phyloP scores from a whole-genome alignment of 2,797 vertebrate genomes.

The Gambelia wislizenii region DNA sequence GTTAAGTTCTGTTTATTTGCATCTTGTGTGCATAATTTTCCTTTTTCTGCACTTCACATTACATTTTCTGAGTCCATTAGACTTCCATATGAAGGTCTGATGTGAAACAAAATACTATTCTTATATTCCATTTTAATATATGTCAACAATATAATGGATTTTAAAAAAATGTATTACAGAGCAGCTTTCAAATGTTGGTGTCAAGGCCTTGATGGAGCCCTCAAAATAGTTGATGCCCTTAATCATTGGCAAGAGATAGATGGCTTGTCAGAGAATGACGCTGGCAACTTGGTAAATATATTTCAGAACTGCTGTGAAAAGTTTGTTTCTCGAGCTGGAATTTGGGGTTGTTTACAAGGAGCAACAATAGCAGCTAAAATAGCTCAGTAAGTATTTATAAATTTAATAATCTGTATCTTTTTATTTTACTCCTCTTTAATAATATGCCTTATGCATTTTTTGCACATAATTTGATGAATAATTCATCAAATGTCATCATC shows the following conservation, averaged over 20 bases:
- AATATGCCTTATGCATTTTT: neutral
- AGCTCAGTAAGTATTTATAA: slow-evolving; percentile 87
- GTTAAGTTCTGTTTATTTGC: neutral
- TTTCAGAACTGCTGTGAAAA: slow-evolving; percentile 80
- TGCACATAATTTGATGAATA: neutral
- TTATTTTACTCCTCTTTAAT: neutral
- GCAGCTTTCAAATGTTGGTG: slow-evolving; percentile 89
- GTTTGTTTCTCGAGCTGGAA: slow-evolving; percentile 85
- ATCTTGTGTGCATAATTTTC: neutral
- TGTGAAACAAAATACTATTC: slow-evolving; percentile 30
- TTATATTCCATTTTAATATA: slow-evolving; percentile 57
- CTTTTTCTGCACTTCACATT: neutral
- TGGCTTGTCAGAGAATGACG: slow-evolving; percentile 60
- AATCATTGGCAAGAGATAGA: slow-evolving; percentile 87
- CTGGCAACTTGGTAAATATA: slow-evolving; percentile 38
- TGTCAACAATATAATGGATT: slow-evolving; percentile 52
- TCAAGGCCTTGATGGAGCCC: slow-evolving; percentile 88
- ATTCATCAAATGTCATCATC: neutral
- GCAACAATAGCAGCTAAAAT: slow-evolving; percentile 91
- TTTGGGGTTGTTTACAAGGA: slow-evolving; percentile 94
- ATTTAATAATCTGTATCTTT: neutral
- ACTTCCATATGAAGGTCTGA: slow-evolving; percentile 39
- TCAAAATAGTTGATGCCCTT: slow-evolving; percentile 81
- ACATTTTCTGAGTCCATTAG: neutral
- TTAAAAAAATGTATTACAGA: slow-evolving; percentile 78